Percentiles rank a stretch among this genome's conserved stretches.
Evolutionary conservation across 1,140 invertebrate genomes (phyloP).

Genomic region (Cotesia glomerata): DNA sequence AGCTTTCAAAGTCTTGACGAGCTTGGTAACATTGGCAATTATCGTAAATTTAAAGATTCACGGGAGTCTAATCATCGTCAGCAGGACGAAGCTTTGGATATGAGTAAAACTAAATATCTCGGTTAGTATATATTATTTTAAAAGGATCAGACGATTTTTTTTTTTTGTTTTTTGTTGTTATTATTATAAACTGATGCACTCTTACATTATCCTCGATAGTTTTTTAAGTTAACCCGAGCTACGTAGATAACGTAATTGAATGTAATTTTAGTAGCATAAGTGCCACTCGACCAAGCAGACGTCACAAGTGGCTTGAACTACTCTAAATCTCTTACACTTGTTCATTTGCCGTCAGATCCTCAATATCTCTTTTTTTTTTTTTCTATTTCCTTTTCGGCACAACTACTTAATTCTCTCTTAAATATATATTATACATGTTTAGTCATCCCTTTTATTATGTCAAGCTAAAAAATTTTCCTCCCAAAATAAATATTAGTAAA

Average conservation of each 20-base stretch:
- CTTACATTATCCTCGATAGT: conserved; percentile 49
- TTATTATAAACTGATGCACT: conserved; percentile 36
- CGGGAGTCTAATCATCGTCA: conserved; percentile 44
- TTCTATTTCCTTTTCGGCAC: background rate
- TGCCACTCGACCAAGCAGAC: conserved; percentile 61
- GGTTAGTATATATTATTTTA: conserved; percentile 42
- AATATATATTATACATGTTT: background rate
- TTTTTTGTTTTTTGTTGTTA: no score
- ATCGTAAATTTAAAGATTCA: conserved; percentile 46
- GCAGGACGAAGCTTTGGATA: conserved; percentile 60
- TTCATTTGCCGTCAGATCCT: conserved; percentile 41
- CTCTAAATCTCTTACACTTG: conserved; percentile 49
- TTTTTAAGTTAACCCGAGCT: conserved; percentile 54
- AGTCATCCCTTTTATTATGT: no score
- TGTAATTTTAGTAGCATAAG: conserved; percentile 65
- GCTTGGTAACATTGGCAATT: conserved; percentile 40
- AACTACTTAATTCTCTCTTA: background rate
- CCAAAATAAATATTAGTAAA: no score
- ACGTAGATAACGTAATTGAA: conserved; percentile 60
- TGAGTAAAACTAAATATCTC: conserved; percentile 62
- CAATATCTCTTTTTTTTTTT: conserved; percentile 31
- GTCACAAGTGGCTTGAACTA: conserved; percentile 56
- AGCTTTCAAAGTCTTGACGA: conserved; percentile 48
- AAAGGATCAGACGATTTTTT: background rate
- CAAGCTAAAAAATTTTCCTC: no score